A percentile compares a stretch with the other conserved stretches of the same genome.
Evolutionary conservation across 2,797 vertebrate genomes (phyloP).

Genomic region (Clarias fuscus): DNA sequence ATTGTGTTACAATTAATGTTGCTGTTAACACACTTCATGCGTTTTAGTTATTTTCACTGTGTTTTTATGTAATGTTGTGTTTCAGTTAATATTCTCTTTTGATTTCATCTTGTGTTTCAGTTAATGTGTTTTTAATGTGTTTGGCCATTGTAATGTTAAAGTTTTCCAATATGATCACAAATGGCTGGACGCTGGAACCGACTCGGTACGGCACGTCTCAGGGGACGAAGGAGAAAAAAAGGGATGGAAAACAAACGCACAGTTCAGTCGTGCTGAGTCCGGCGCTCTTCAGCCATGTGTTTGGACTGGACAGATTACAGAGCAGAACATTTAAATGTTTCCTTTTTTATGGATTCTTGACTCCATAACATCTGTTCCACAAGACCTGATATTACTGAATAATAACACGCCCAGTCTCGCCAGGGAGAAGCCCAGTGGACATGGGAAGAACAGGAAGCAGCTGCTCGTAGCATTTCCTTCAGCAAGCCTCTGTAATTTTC

Average conservation of each 20-base stretch:
- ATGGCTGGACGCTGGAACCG: neutral
- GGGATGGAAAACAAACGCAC: neutral
- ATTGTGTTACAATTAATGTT: no score
- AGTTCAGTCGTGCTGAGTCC: conserved; percentile 31
- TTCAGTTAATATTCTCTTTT: no score
- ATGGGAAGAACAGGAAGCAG: conserved; percentile 67
- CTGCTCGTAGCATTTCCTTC: conserved; percentile 68
- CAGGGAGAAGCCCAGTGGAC: conserved; percentile 63
- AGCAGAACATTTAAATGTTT: conserved; percentile 44
- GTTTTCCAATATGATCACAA: neutral
- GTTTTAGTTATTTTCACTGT: no score
- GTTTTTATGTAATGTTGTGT: no score
- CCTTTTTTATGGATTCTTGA: conserved; percentile 48
- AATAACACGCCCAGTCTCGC: conserved; percentile 57
- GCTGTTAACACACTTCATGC: no score
- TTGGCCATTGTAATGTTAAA: neutral
- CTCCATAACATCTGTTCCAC: conserved; percentile 56
- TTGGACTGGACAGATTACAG: conserved; percentile 61
- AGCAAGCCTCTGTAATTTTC: conserved; percentile 71
- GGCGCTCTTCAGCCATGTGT: conserved; percentile 39
- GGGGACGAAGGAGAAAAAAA: neutral
- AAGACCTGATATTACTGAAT: conserved; percentile 54
- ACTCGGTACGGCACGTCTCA: neutral
- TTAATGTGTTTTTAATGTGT: no score
- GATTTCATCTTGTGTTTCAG: no score